Percentiles rank a stretch among this genome's conserved stretches.
Conservation (phyloP, 2,888 invertebrate genomes). For the Tipula lateralis region DNA sequence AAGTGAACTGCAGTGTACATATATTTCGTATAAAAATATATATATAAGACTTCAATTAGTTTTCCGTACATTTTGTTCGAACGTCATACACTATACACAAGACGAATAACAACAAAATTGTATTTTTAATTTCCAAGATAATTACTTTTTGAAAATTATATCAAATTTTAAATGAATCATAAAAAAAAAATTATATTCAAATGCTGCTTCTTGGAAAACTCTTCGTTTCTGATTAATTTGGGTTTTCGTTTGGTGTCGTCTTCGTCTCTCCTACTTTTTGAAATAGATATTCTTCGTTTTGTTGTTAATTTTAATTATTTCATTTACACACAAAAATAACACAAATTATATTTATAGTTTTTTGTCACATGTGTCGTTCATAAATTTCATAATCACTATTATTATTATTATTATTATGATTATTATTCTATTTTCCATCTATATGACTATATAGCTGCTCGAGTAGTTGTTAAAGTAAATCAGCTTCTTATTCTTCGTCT, state of each 20-base stretch:
- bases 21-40: background rate
- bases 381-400: conserved; percentile 24
- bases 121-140: background rate
- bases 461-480: conserved; percentile 5
- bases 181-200: background rate
- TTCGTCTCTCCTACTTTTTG: background rate
- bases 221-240: background rate
- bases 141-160: background rate
- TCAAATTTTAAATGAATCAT: conserved; percentile 12
- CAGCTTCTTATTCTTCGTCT: background rate
- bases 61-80: background rate
- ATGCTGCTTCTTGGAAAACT: background rate
- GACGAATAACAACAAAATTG: background rate
- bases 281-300: background rate
- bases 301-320: conserved; percentile 24
- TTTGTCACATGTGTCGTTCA: conserved; percentile 24
- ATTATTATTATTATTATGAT: conserved; percentile 24
- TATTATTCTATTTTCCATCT: conserved; percentile 20
- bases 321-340: conserved; percentile 13
- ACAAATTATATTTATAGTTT: conserved; percentile 24
- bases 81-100: background rate
- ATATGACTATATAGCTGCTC: conserved; percentile 3
- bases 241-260: background rate
- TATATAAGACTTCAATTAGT: background rate
- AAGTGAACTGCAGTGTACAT: no score